Evolutionary conservation across 2,113 vertebrate genomes (phyloP).

Genomic region (Psilopogon haemacephalus): DNA sequence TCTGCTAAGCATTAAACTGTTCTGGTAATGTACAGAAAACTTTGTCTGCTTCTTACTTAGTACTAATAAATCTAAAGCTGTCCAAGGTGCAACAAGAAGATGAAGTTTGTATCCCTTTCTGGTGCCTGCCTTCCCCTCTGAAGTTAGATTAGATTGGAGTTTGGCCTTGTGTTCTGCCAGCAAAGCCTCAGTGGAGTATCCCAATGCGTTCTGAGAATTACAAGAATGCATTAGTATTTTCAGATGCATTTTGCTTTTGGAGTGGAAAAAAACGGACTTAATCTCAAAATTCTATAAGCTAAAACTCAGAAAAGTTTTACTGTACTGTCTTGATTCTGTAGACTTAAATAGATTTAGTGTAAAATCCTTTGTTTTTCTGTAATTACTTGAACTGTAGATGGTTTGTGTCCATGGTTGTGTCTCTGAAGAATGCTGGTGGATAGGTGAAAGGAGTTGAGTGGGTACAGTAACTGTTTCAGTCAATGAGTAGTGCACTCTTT

Average conservation of each 20-base stretch:
- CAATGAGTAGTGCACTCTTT: not conserved
- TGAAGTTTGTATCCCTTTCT: not conserved
- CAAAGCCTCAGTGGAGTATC: not conserved
- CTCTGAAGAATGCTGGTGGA: not conserved
- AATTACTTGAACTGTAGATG: not conserved
- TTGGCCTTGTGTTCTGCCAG: constrained; percentile 7
- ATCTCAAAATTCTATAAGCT: not conserved
- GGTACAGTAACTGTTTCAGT: not conserved
- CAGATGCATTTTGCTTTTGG: not conserved
- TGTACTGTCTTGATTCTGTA: not conserved
- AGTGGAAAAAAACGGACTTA: not conserved
- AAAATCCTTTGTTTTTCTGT: not conserved
- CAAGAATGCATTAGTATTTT: not conserved
- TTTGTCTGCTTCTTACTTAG: not conserved
- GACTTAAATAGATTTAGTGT: not conserved
- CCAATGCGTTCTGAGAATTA: not conserved
- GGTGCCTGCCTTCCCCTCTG: no score
- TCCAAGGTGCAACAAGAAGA: not conserved
- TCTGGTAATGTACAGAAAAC: not conserved
- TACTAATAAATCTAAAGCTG: not conserved
- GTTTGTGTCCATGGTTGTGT: not conserved
- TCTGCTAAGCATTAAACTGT: not conserved
- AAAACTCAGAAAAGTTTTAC: not conserved
- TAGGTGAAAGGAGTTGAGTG: not conserved
- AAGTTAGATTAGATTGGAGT: not conserved